Evolutionary conservation across 2,797 vertebrate species (phyloP), one percentile per base, ranked within the genome.

Genomic region (Parauchenoglanis punctatus): DNA sequence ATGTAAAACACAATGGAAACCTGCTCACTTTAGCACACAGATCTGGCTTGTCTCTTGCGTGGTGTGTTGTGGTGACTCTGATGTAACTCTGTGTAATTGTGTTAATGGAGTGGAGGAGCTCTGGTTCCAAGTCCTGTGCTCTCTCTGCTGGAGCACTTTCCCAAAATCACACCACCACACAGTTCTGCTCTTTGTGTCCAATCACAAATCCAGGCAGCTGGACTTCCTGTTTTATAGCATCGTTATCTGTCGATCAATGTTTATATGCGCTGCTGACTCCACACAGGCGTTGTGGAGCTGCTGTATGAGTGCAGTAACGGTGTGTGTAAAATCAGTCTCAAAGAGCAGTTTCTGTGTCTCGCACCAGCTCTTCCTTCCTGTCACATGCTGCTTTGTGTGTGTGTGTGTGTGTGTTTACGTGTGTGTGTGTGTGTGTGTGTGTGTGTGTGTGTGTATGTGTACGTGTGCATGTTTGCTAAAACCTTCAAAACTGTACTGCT

Each of bases 351-450:
- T 28, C 52, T 81, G 1, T 46, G 54, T 28, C 85, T 85, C 56
- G 0, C 13, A 28, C 7, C 59, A 23, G 61, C 49, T 15, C 81
- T 87, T 80, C 63, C 86, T 87, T 85, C 86, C 88, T 87, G 67
- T 85, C 86, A 84, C 65, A 49, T 82, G 77, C 11, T 17, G 73
- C 23, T 49, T 25, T 5, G 61, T 52, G 31, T 40, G 49, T 84
- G 18, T 82, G 59, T 82, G 1, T 49, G 59, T 73, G 46, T 83
- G 81, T 83, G 15, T 7, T 3, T 31, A n/a, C 49, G 49, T 83
- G 81, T 35, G 17, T 65, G 61, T 83, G 23, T 23, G 46, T 72
- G 28, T 83, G 28, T 84, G 70, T 46, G 83, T 20, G 20, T 15
- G 44, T 68, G 81, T 83, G 13, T 81, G 56, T 81, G n/a, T 70